Evolutionary conservation across 2,888 invertebrate genomes (phyloP).

Genomic region (Sabellastarte sp.): DNA sequence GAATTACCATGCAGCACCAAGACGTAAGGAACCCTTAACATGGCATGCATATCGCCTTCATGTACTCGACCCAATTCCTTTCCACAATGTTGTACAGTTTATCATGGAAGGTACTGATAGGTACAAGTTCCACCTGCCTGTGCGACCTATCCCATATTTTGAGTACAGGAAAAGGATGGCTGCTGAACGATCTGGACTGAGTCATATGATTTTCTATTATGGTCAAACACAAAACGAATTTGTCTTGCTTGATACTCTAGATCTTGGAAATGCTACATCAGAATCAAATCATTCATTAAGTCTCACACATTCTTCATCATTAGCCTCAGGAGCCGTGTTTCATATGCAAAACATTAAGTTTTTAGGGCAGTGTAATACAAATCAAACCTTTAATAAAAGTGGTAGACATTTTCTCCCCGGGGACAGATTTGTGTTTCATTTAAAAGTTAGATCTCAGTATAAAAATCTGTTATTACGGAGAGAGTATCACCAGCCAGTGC

Average conservation of each 20-base stretch:
- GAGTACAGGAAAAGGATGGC: neutral
- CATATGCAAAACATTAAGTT: neutral
- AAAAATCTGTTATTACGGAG: constrained; percentile 17
- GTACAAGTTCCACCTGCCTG: constrained; percentile 2
- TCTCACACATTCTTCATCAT: too few relatives aligned
- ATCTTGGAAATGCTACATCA: neutral
- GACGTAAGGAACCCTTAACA: constrained; percentile 19
- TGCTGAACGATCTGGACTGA: neutral
- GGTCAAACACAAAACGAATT: neutral
- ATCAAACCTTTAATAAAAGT: neutral
- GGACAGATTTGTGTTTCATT: neutral
- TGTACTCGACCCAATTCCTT: constrained; percentile 31
- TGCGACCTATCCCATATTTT: neutral
- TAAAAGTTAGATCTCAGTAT: neutral
- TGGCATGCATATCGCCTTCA: constrained; percentile 35
- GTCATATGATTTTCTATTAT: neutral
- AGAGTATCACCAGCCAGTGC: constrained; percentile 11
- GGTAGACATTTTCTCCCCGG: constrained; percentile 14
- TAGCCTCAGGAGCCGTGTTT: neutral
- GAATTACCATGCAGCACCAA: constrained; percentile 19
- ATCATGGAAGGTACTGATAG: constrained; percentile 27
- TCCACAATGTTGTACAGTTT: constrained; percentile 24
- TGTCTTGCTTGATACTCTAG: neutral
- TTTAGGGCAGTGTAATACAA: neutral
- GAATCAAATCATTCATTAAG: neutral